phyloP scores from a whole-genome alignment of 2,888 invertebrate species.

The Branchellion lobata region DNA sequence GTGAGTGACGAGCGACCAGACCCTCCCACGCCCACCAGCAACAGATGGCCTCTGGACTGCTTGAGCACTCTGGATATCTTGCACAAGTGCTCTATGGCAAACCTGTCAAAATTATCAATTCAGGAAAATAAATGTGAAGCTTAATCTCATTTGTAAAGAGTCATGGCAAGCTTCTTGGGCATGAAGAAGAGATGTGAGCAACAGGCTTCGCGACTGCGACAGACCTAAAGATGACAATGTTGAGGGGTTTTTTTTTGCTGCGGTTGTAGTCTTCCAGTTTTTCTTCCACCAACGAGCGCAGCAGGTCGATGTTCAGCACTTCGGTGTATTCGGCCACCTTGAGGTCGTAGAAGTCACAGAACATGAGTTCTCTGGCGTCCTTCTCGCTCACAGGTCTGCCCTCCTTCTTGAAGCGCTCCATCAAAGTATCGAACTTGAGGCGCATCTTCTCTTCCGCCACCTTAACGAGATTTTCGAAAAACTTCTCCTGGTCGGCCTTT shows the following conservation, averaged over 20 bases:
- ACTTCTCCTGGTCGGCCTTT: conserved; percentile 78
- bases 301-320: conserved; percentile 77
- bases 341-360: conserved; percentile 91
- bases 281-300: conserved; percentile 80
- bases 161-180: not conserved
- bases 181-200: too few relatives aligned
- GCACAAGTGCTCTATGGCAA: conserved; percentile 65
- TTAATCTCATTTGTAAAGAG: not conserved
- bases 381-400: conserved; percentile 56
- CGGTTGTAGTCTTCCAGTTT: conserved; percentile 88
- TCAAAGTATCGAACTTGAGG: conserved; percentile 66
- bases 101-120: conserved; percentile 65
- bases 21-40: conserved; percentile 87
- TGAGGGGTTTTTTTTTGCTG: conserved; percentile 94
- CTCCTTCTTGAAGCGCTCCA: conserved; percentile 69
- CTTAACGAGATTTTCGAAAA: conserved; percentile 72
- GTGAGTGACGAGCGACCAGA: conserved; percentile 89
- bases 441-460: conserved; percentile 68
- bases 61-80: conserved; percentile 75
- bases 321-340: conserved; percentile 87
- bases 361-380: conserved; percentile 71
- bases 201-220: too few relatives aligned
- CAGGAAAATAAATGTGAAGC: not conserved
- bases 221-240: conserved; percentile 73
- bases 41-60: conserved; percentile 85